phyloP scores from a whole-genome alignment of 1,140 invertebrate genomes.

The Brachionus plicatilis region DNA sequence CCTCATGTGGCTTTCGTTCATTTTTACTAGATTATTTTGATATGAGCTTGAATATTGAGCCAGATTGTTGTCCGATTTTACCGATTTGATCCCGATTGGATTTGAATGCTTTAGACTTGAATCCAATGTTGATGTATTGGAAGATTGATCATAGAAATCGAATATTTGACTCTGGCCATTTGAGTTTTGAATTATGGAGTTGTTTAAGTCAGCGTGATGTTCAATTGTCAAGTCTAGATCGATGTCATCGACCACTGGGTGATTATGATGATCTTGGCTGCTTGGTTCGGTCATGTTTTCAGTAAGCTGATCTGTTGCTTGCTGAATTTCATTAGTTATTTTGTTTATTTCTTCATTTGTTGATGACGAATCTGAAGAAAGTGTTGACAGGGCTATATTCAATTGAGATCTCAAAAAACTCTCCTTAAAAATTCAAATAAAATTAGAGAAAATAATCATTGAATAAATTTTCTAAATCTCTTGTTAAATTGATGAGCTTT shows the following conservation, averaged over 20 bases:
- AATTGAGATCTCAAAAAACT: slow-evolving; percentile 19
- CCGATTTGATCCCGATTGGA: not conserved
- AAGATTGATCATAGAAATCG: slow-evolving; percentile 27
- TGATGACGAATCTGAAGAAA: not conserved
- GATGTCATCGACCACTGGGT: not conserved
- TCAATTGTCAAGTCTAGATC: slow-evolving; percentile 24
- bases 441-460: not conserved
- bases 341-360: not conserved
- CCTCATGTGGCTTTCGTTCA: not conserved
- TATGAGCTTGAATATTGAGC: slow-evolving; percentile 12
- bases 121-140: not conserved
- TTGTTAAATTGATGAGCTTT: no score
- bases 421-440: not conserved
- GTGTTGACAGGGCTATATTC: not conserved
- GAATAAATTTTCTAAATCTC: not conserved
- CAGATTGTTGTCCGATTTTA: not conserved
- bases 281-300: not conserved
- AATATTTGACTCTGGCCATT: not conserved
- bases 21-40: slow-evolving; percentile 13
- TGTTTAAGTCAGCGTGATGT: not conserved
- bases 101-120: not conserved
- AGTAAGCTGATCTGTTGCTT: not conserved
- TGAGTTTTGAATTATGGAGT: not conserved
- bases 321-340: slow-evolving; percentile 7
- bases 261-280: not conserved